Base-by-base conservation (phyloP, 2,888 invertebrate genomes). In the Pollenia amentaria region DNA sequence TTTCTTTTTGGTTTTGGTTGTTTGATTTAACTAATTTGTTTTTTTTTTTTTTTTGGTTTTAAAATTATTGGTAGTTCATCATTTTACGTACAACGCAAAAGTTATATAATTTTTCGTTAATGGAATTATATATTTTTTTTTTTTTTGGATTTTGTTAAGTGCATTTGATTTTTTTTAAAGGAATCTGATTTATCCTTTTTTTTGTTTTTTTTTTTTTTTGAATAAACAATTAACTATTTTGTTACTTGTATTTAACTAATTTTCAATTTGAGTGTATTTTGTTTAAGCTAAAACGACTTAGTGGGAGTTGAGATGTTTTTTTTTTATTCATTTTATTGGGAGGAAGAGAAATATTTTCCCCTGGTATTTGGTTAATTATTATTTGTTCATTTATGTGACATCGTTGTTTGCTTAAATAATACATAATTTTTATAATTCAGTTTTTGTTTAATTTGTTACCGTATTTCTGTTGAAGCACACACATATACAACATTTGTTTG, bases 141-240 rank as follows among this genome's bases (percentile, higher is more conserved):
- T 42, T 55, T 57, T 57, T 14, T 29, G 46, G 65, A 18, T 48
- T 69, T 38, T 62, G 64, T 82, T 69, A 81, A 87, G 84, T 87
- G 87, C 87, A 81, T 77, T 87, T 73, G 73, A 57, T 82, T 57
- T 76, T 12, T 73, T 44, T 60, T 57, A 14, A 67, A 51, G 46
- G 81, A 51, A 64, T 73, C 60, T 76, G 53, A 40, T 77, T 72
- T 40, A 51, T 76, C 51, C 44, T 70, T 75, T 73, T 65, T 72
- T 3, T 29, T 55, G 44, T 48, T 40, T 69, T 46, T 84, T 76
- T 57, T 14, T 44, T 72, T 80, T 87, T n/a, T n/a, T n/a, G n/a
- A n/a, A 87, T 87, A 81, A 87, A 87, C 87, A 84, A 87, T 84
- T 84, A 82, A 80, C 84, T 87, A 80, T 72, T 67, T 76, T 75